Conservation (phyloP, 2,113 vertebrate genomes). For the Atractosteus spatula region DNA sequence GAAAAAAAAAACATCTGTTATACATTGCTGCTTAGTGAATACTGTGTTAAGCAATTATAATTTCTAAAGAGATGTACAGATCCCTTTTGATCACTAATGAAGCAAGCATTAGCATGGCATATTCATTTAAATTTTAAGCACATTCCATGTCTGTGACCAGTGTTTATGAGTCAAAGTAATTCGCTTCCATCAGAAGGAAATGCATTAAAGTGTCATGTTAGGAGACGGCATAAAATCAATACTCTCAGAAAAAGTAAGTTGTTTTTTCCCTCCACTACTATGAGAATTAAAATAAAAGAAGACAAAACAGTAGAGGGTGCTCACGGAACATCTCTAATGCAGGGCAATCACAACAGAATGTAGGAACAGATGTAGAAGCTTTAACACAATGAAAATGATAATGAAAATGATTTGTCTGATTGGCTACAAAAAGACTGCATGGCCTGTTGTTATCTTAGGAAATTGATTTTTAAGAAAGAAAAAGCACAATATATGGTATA, state of each 20-base stretch:
- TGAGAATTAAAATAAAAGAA: conserved; percentile 16
- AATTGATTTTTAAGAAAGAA: too few relatives aligned
- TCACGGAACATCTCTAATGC: conserved; percentile 40
- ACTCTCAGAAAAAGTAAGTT: neutral
- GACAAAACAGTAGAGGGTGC: conserved; percentile 61
- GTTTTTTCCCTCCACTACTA: neutral
- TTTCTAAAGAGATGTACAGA: neutral
- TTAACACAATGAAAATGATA: too few relatives aligned
- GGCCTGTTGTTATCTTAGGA: too few relatives aligned
- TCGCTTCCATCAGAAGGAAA: neutral
- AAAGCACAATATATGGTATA: too few relatives aligned
- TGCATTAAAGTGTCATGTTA: conserved; percentile 11
- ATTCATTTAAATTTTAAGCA: neutral
- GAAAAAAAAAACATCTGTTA: neutral
- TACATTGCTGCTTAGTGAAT: too few relatives aligned
- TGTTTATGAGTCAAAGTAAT: conserved; percentile 8
- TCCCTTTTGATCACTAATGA: neutral
- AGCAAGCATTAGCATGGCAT: neutral
- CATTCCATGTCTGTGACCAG: neutral
- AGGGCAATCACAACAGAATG: too few relatives aligned
- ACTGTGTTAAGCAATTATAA: neutral
- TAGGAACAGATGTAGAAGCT: too few relatives aligned
- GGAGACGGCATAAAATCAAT: conserved; percentile 8
- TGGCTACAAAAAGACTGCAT: too few relatives aligned
- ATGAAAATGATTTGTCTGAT: too few relatives aligned